Evolutionary conservation across 2,113 vertebrate genomes (phyloP).

Genomic region (Anolis carolinensis): DNA sequence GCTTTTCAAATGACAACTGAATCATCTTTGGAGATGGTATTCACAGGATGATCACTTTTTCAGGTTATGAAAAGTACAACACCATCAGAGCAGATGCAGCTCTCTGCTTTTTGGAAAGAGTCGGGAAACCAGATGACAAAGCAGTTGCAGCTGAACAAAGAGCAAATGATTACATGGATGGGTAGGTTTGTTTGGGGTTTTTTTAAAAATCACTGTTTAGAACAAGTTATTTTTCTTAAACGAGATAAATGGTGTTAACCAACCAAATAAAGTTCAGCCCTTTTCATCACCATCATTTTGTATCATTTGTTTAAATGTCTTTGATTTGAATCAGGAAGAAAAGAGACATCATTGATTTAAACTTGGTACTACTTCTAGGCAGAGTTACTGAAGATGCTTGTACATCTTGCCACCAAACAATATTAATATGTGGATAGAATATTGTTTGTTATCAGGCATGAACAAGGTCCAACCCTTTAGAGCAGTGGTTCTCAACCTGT

Average conservation of each 20-base stretch:
- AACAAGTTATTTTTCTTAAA: neutral
- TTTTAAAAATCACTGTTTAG: neutral
- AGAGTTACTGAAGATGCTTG: too few relatives aligned
- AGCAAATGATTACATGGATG: slow-evolving; percentile 95
- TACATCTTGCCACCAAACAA: too few relatives aligned
- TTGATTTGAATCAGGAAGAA: too few relatives aligned
- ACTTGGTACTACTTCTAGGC: too few relatives aligned
- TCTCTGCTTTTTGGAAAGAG: slow-evolving; percentile 93
- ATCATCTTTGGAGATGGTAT: neutral
- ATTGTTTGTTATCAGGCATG: too few relatives aligned
- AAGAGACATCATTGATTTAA: too few relatives aligned
- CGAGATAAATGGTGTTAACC: neutral
- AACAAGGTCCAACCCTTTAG: too few relatives aligned
- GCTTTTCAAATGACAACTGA: neutral
- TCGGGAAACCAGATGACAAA: slow-evolving; percentile 96
- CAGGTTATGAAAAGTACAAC: slow-evolving; percentile 99
- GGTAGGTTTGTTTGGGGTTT: slow-evolving; percentile 78
- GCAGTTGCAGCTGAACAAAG: slow-evolving; percentile 97
- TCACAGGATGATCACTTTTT: slow-evolving; percentile 19
- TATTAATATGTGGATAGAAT: too few relatives aligned
- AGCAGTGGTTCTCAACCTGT: too few relatives aligned
- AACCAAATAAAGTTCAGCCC: neutral
- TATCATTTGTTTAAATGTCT: too few relatives aligned
- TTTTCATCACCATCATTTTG: neutral
- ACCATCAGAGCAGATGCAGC: slow-evolving; percentile 93